Evolutionary conservation across 2,113 vertebrate species (phyloP).

Genomic region (Fregetta grallaria): DNA sequence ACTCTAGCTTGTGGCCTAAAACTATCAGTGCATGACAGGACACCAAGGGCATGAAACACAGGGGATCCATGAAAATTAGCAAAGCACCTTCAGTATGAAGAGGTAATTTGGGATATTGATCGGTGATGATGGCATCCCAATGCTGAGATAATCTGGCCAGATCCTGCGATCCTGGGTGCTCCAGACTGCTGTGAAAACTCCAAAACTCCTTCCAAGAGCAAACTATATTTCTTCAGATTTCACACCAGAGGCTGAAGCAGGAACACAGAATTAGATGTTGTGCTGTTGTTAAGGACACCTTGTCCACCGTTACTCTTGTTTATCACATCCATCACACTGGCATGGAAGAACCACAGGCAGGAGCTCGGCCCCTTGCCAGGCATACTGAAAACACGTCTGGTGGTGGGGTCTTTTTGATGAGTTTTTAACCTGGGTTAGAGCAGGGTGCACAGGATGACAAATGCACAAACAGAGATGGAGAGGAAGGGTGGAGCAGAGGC

Average conservation of each 20-base stretch:
- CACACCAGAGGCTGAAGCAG: not conserved
- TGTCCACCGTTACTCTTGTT: not conserved
- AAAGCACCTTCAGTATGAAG: not conserved
- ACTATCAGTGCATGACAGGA: slow-evolving; percentile 63
- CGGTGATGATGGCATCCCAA: not conserved
- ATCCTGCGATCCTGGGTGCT: not conserved
- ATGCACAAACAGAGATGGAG: not conserved
- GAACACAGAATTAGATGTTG: not conserved
- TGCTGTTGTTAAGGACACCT: not conserved
- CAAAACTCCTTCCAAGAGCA: not conserved
- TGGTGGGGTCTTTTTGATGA: not conserved
- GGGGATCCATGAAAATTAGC: slow-evolving; percentile 50
- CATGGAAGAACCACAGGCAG: not conserved
- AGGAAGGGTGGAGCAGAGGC: not conserved
- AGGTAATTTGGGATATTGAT: not conserved
- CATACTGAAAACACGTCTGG: accelerated
- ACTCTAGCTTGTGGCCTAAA: slow-evolving; percentile 61
- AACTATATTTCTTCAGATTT: not conserved
- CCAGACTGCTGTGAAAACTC: not conserved
- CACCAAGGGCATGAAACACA: slow-evolving; percentile 45
- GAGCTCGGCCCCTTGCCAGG: not conserved
- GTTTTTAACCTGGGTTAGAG: not conserved
- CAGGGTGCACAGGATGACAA: not conserved
- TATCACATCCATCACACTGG: not conserved
- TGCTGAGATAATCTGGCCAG: not conserved